Conservation (phyloP, 2,797 vertebrate species). For the Anguilla pacifica region DNA sequence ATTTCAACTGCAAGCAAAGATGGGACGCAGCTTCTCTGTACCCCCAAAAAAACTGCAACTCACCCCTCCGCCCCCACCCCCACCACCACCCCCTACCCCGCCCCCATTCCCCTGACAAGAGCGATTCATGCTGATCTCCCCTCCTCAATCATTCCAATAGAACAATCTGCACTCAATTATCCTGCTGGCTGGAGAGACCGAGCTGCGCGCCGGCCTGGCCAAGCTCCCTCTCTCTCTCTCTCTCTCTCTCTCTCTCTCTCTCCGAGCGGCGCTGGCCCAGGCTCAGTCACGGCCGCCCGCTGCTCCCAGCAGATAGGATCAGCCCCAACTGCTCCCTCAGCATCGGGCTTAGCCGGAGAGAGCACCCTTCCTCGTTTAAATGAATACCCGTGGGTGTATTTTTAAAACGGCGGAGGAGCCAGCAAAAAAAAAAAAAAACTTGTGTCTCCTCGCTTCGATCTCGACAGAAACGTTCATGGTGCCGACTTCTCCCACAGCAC, state of each 20-base stretch:
- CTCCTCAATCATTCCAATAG: slow-evolving; percentile 59
- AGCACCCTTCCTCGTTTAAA: not conserved
- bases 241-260: too few relatives aligned
- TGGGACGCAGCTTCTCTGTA: slow-evolving; percentile 49
- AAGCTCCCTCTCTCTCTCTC: not conserved
- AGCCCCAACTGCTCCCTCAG: not conserved
- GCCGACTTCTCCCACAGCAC: not conserved
- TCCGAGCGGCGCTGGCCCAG: not conserved
- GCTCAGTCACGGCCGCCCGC: not conserved
- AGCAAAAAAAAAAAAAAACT: not conserved
- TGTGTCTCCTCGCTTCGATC: not conserved
- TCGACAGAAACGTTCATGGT: not conserved
- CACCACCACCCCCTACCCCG: not conserved
- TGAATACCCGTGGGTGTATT: not conserved
- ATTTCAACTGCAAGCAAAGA: slow-evolving; percentile 54
- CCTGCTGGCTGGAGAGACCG: slow-evolving; percentile 54
- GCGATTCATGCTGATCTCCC: slow-evolving; percentile 16
- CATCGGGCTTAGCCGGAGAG: not conserved
- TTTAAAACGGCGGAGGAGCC: not conserved
- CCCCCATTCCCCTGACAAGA: not conserved
- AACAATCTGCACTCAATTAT: slow-evolving; percentile 69
- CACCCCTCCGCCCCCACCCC: not conserved
- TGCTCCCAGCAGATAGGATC: not conserved
- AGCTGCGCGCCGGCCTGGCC: not conserved
- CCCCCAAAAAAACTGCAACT: slow-evolving; percentile 38